Percentiles rank a stretch among this genome's conserved stretches.
Evolutionary conservation across 2,113 vertebrate genomes (phyloP).

Genomic region (Crotalus helleri): DNA sequence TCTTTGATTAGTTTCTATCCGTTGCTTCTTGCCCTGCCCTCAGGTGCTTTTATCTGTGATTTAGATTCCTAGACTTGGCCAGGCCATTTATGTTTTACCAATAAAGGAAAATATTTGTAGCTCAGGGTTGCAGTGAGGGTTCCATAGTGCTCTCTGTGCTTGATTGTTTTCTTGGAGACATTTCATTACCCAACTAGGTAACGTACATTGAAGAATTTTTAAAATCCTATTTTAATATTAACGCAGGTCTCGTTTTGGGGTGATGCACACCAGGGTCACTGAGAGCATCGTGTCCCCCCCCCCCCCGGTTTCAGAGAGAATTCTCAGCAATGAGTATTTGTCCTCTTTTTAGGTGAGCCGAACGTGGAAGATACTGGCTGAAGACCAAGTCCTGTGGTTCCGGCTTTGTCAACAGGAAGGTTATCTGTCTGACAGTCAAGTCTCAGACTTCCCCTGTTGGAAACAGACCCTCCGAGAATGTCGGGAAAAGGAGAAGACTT

Average conservation of each 20-base stretch:
- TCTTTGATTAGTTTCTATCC: too few relatives aligned
- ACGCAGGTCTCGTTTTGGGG: not conserved
- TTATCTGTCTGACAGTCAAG: constrained; percentile 69
- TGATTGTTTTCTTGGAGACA: not conserved
- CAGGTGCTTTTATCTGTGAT: not conserved
- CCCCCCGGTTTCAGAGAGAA: not conserved
- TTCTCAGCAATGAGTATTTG: not conserved
- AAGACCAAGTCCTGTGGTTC: constrained; percentile 91
- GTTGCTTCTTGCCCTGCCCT: too few relatives aligned
- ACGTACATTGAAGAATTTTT: not conserved
- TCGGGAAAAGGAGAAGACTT: constrained; percentile 71
- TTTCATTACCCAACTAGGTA: not conserved
- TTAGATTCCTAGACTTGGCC: not conserved
- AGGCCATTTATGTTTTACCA: not conserved
- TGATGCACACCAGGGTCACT: not conserved
- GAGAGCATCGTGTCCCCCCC: not conserved
- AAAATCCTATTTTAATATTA: not conserved
- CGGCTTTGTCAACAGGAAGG: constrained; percentile 83
- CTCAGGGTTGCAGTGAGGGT: not conserved
- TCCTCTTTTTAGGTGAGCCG: constrained; percentile 84
- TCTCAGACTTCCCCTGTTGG: constrained; percentile 87
- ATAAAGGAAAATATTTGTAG: not conserved
- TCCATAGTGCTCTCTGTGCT: not conserved
- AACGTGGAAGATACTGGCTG: constrained; percentile 86
- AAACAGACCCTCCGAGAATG: constrained; percentile 85